Conservation (phyloP, 2,888 invertebrate genomes). For the Noctua pronuba region DNA sequence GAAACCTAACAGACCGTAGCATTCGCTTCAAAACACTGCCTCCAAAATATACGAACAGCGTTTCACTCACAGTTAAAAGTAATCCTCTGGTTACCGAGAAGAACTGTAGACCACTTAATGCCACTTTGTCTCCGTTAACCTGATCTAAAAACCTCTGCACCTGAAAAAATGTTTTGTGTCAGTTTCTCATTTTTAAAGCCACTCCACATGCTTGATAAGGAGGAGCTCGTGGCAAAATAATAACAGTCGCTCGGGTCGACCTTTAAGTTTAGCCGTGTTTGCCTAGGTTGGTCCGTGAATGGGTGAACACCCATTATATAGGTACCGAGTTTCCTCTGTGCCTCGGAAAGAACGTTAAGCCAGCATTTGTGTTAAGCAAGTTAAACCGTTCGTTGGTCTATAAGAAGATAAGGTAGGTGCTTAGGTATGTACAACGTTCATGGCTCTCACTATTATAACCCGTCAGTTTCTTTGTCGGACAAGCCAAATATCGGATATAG, state of each 20-base stretch:
- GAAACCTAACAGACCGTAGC: conserved; percentile 7
- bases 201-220: neutral
- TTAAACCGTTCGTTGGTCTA: no score
- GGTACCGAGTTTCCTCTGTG: no score
- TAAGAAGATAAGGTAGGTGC: no score
- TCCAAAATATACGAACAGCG: conserved; percentile 6
- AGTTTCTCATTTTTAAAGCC: neutral
- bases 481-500: no score
- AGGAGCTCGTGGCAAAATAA: neutral
- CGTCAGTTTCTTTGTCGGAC: no score
- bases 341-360: no score
- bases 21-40: neutral
- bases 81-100: conserved; percentile 91
- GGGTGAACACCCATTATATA: no score
- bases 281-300: neutral
- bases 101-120: conserved; percentile 90
- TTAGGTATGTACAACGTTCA: no score
- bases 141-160: conserved; percentile 92
- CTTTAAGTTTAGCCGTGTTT: neutral
- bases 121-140: conserved; percentile 90
- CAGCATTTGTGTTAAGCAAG: no score
- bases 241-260: neutral
- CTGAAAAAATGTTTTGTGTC: conserved; percentile 72
- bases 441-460: no score
- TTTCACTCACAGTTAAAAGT: conserved; percentile 88